Evolutionary conservation across 2,888 invertebrate species (phyloP).

Genomic region (Xiphydria camelus): DNA sequence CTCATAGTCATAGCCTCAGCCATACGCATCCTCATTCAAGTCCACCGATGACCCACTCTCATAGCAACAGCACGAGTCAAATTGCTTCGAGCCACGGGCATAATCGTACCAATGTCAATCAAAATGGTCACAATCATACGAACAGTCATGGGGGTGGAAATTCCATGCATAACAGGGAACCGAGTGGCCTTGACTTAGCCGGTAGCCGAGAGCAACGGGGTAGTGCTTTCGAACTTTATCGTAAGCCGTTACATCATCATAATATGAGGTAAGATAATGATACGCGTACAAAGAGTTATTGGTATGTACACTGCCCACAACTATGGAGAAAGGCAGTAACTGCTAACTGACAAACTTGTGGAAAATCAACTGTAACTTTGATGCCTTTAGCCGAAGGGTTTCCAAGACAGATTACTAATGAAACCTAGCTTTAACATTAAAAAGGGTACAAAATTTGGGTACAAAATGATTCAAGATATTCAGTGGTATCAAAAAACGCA

Average conservation of each 20-base stretch:
- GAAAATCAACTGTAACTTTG: too few relatives aligned
- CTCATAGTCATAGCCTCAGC: constrained; percentile 51
- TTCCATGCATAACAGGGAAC: constrained; percentile 55
- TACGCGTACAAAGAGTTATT: background rate
- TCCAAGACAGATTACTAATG: too few relatives aligned
- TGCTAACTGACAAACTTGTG: too few relatives aligned
- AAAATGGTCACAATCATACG: constrained; percentile 36
- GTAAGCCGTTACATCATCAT: constrained; percentile 86
- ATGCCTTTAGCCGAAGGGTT: too few relatives aligned
- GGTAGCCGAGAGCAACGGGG: constrained; percentile 89
- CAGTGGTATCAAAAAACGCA: too few relatives aligned
- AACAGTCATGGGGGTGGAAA: constrained; percentile 28
- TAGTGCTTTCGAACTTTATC: constrained; percentile 92
- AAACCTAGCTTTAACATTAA: too few relatives aligned
- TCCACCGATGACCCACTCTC: constrained; percentile 51
- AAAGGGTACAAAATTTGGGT: too few relatives aligned
- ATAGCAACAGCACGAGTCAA: constrained; percentile 53
- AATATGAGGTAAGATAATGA: constrained; percentile 69
- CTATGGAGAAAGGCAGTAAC: background rate
- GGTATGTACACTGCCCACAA: background rate
- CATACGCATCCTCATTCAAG: constrained; percentile 51
- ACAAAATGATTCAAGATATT: too few relatives aligned
- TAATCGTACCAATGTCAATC: constrained; percentile 34
- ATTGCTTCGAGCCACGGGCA: constrained; percentile 38
- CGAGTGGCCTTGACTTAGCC: constrained; percentile 68